Percentiles rank a stretch among this genome's conserved stretches.
Conservation (phyloP, 2,113 vertebrate genomes). For the Anolis sagrei region DNA sequence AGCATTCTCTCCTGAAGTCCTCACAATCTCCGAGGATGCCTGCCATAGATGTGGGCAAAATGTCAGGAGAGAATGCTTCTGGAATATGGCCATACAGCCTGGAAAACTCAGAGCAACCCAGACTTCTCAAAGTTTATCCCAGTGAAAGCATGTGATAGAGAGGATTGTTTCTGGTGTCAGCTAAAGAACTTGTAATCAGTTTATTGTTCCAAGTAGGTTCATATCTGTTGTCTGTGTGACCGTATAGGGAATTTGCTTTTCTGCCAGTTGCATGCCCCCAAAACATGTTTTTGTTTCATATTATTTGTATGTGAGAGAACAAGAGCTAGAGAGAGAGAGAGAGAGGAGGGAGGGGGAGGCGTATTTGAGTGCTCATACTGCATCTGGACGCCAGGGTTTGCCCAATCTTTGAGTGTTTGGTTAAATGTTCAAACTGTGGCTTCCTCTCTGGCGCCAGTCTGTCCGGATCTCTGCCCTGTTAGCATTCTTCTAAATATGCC, state of each 20-base stretch:
- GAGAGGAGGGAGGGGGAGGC: neutral
- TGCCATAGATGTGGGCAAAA: no score
- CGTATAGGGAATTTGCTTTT: constrained; percentile 72
- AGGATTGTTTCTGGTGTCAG: constrained; percentile 72
- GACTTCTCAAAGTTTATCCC: neutral
- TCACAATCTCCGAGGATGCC: no score
- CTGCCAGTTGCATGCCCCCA: constrained; percentile 55
- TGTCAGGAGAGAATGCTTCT: no score
- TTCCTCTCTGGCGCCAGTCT: constrained; percentile 97
- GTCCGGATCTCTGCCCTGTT: constrained; percentile 95
- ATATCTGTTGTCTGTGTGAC: constrained; percentile 85
- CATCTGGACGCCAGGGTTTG: constrained; percentile 95
- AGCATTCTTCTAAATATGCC: constrained; percentile 91
- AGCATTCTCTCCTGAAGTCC: no score
- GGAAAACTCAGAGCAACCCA: no score
- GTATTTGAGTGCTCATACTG: constrained; percentile 72
- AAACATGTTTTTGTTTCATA: constrained; percentile 66
- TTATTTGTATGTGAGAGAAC: constrained; percentile 20
- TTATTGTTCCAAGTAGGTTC: constrained; percentile 87
- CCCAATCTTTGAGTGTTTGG: constrained; percentile 94
- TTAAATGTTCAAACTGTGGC: constrained; percentile 97
- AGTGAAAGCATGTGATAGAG: constrained; percentile 38
- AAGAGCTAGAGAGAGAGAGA: neutral
- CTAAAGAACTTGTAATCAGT: constrained; percentile 77
- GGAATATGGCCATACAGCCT: no score